phyloP scores from a whole-genome alignment of 2,888 invertebrate species.

The Platycheirus rosarum region DNA sequence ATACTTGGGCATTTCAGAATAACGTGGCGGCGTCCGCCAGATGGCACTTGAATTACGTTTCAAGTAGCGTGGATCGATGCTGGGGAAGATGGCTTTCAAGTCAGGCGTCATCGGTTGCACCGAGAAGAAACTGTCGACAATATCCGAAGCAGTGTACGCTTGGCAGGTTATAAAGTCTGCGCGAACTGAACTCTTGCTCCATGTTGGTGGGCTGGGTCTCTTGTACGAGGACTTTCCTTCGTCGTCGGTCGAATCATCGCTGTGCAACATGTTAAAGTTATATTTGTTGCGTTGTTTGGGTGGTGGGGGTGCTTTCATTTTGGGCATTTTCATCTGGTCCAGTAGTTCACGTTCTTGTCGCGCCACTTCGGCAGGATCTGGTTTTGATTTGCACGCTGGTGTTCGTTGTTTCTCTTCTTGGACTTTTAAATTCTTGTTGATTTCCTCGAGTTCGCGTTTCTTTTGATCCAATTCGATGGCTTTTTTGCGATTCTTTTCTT shows the following conservation, averaged over 20 bases:
- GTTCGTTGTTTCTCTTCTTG: conserved; percentile 77
- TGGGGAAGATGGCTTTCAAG: conserved; percentile 87
- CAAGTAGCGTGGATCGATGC: conserved; percentile 86
- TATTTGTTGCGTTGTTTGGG: conserved; percentile 78
- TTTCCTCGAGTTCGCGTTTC: conserved; percentile 80
- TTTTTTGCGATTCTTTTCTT: conserved; percentile 80
- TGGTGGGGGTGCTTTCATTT: conserved; percentile 78
- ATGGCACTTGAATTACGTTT: conserved; percentile 89
- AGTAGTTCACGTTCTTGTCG: conserved; percentile 79
- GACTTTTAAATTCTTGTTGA: conserved; percentile 79
- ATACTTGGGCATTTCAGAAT: conserved; percentile 84
- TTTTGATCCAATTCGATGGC: conserved; percentile 79
- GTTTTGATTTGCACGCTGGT: conserved; percentile 70
- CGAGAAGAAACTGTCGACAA: conserved; percentile 86
- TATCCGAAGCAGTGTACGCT: conserved; percentile 80
- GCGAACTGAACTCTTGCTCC: conserved; percentile 83
- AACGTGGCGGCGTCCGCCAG: conserved; percentile 89
- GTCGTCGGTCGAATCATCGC: conserved; percentile 83
- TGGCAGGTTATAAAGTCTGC: conserved; percentile 83
- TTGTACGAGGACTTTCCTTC: conserved; percentile 80
- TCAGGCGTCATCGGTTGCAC: conserved; percentile 86
- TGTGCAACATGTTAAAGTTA: conserved; percentile 82
- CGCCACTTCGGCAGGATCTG: conserved; percentile 75
- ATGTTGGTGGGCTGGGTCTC: conserved; percentile 80
- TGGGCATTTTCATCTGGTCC: conserved; percentile 77